Conservation (phyloP, 2,797 vertebrate species). For the Eulemur rubriventer region DNA sequence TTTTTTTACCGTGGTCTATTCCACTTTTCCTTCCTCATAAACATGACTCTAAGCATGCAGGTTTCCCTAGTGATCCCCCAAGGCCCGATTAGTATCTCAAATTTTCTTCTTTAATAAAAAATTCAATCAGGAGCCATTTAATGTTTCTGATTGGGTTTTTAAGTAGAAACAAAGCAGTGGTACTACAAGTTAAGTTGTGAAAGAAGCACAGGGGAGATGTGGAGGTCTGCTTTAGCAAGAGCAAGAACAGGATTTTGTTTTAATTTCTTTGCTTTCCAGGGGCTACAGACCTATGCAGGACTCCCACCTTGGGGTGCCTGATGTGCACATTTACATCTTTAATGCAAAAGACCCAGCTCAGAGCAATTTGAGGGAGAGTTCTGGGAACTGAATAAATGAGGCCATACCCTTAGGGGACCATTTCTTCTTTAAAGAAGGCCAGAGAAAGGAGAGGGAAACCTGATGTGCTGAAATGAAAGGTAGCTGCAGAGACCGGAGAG, state of each 20-base stretch:
- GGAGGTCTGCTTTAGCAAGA: neutral
- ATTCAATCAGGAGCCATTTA: constrained; percentile 66
- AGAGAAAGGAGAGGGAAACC: neutral
- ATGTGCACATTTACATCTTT: constrained; percentile 43
- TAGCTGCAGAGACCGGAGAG: neutral
- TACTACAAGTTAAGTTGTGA: constrained; percentile 1
- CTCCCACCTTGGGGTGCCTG: constrained; percentile 12
- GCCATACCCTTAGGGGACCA: neutral
- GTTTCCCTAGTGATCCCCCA: constrained; percentile 49
- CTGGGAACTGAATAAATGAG: constrained; percentile 42
- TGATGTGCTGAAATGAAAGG: neutral
- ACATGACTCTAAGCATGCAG: constrained; percentile 1
- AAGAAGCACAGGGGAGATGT: constrained; percentile 48
- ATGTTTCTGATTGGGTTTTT: constrained; percentile 63
- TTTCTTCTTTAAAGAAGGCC: constrained; percentile 39
- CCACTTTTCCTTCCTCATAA: constrained; percentile 8
- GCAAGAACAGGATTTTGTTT: constrained; percentile 5
- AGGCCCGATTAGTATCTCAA: constrained; percentile 64
- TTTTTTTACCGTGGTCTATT: neutral
- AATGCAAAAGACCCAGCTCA: constrained; percentile 53
- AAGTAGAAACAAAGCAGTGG: constrained; percentile 71
- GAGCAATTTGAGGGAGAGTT: constrained; percentile 41
- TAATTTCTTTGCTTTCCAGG: constrained; percentile 50
- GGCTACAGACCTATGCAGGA: neutral
- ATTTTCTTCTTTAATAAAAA: constrained; percentile 76